These are phyloP conservation scores for Lemur catta DNA, from an alignment of 2,797 vertebrate species.

Conservation along the genomic window DNA sequence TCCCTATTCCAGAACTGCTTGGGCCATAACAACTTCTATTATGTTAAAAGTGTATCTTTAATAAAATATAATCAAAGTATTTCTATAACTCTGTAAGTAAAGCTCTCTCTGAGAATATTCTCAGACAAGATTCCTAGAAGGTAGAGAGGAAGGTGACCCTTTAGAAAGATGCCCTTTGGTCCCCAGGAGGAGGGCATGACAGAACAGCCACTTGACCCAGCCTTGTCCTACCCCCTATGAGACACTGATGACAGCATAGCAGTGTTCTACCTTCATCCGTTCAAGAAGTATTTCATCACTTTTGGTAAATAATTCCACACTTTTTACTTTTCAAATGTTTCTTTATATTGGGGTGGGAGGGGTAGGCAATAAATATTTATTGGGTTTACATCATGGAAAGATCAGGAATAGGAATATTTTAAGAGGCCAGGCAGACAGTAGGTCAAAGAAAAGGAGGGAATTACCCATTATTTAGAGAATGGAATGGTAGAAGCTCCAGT, in stretches of 20 bases:
- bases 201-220: not conserved
- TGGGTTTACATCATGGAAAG: not conserved
- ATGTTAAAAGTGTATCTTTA: not conserved
- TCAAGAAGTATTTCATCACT: not conserved
- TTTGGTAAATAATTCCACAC: not conserved
- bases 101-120: not conserved
- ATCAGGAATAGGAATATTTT: not conserved
- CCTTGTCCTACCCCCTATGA: not conserved
- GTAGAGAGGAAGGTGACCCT: not conserved
- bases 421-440: not conserved
- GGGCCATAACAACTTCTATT: not conserved
- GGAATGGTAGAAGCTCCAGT: fast-evolving
- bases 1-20: not conserved
- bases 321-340: not conserved
- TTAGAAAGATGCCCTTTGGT: not conserved
- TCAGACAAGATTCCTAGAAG: not conserved
- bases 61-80: not conserved
- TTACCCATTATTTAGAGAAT: not conserved
- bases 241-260: too few species aligned
- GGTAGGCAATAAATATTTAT: not conserved
- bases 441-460: not conserved
- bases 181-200: not conserved
- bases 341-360: not conserved
- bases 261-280: not conserved
- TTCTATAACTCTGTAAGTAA: not conserved